Percentiles rank a stretch among this genome's conserved stretches.
Conservation (phyloP, 1,140 invertebrate genomes). For the Bombus superbus region DNA sequence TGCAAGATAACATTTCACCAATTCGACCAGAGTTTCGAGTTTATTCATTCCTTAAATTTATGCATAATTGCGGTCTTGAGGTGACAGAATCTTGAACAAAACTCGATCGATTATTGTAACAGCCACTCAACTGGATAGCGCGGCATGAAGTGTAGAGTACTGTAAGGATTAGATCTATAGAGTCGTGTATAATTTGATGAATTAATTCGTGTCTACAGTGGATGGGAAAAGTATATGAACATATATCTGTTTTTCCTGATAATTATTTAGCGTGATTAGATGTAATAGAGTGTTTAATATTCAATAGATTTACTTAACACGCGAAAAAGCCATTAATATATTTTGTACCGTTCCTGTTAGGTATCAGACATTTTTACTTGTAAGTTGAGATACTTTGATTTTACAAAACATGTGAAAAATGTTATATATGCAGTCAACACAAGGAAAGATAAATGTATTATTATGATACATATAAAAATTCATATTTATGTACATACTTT, state of each 20-base stretch:
- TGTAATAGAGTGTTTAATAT: background rate
- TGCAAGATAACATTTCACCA: conserved; percentile 4
- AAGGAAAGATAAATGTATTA: no score
- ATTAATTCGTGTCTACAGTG: background rate
- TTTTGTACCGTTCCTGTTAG: background rate
- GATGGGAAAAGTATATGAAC: background rate
- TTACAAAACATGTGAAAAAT: no score
- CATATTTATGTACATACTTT: no score
- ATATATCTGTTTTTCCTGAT: background rate
- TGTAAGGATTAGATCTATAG: no score
- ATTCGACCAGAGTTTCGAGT: background rate
- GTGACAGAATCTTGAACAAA: background rate
- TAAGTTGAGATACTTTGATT: background rate
- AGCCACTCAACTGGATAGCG: background rate
- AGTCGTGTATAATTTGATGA: background rate
- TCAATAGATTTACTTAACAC: background rate
- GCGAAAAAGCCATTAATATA: background rate
- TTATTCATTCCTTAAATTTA: conserved; percentile 19
- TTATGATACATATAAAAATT: no score
- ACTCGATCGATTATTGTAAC: background rate
- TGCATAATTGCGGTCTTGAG: conserved; percentile 10
- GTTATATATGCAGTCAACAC: no score
- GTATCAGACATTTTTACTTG: background rate
- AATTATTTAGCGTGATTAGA: no score
- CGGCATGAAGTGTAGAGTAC: background rate